Percentiles rank a stretch among this genome's conserved stretches.
phyloP scores from a whole-genome alignment of 2,888 invertebrate genomes.

The Stramonita haemastoma region DNA sequence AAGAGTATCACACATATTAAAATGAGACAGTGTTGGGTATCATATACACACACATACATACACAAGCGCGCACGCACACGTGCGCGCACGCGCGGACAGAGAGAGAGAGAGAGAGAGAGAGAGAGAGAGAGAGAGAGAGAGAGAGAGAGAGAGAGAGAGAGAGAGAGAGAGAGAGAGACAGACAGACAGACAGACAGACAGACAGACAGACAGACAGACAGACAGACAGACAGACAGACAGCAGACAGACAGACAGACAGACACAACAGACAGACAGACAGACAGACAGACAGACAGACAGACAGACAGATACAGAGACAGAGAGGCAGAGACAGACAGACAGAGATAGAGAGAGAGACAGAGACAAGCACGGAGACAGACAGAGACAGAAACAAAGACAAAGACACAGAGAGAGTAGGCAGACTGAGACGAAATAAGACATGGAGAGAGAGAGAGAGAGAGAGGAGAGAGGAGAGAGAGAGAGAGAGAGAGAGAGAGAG shows the following conservation, averaged over 20 bases:
- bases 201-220: background rate
- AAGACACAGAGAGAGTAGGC: too few relatives aligned
- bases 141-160: background rate
- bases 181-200: background rate
- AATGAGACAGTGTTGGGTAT: too few relatives aligned
- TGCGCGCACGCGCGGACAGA: background rate
- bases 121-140: background rate
- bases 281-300: too few relatives aligned
- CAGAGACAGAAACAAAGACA: constrained; percentile 5
- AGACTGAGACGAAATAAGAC: too few relatives aligned
- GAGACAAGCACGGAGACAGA: background rate
- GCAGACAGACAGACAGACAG: background rate
- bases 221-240: background rate
- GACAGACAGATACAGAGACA: too few relatives aligned
- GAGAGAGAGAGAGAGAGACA: background rate
- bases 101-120: background rate
- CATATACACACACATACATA: too few relatives aligned
- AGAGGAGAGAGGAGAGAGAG: too few relatives aligned
- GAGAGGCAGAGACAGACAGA: background rate
- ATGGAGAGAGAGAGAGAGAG: too few relatives aligned
- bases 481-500: background rate
- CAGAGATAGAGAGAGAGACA: background rate
- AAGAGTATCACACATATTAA: too few relatives aligned
- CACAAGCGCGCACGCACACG: too few relatives aligned
- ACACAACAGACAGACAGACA: background rate